These are phyloP conservation scores for Galaxias olidus DNA, from an alignment of 2,797 vertebrate species.

Conservation along the genomic window DNA sequence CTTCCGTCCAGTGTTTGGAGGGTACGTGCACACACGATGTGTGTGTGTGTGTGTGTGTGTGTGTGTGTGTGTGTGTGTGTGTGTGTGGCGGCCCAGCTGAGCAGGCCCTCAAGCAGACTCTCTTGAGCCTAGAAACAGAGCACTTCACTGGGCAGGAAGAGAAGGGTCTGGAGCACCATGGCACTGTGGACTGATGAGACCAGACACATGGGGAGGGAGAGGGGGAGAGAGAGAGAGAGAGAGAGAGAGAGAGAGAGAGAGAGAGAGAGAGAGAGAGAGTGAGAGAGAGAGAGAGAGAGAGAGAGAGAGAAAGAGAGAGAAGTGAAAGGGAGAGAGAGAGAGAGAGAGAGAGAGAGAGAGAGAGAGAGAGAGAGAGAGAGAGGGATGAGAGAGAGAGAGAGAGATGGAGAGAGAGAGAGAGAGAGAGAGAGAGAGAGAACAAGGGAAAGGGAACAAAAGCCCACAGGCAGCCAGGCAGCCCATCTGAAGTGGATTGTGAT, in stretches of 20 bases:
- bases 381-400: constrained; percentile 29
- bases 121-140: not conserved
- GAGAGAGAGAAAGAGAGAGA: constrained; percentile 15
- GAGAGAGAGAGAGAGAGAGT: not conserved
- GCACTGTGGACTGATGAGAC: not conserved
- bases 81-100: too few relatives aligned
- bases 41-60: too few relatives aligned
- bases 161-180: not conserved
- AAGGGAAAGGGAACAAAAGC: constrained; percentile 22
- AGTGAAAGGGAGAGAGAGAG: constrained; percentile 32
- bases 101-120: too few relatives aligned
- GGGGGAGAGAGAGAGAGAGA: constrained; percentile 9
- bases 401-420: constrained; percentile 34
- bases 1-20: too few relatives aligned
- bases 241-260: constrained; percentile 7
- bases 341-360: constrained; percentile 30
- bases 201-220: not conserved
- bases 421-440: constrained; percentile 30
- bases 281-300: not conserved
- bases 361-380: constrained; percentile 23
- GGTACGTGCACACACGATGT: too few relatives aligned
- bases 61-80: too few relatives aligned
- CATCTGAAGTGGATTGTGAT: constrained; percentile 62
- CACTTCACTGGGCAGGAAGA: not conserved
- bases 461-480: constrained; percentile 29